These are phyloP conservation scores for Tyto alba DNA, from an alignment of 2,113 vertebrate species.

Conservation along the genomic window DNA sequence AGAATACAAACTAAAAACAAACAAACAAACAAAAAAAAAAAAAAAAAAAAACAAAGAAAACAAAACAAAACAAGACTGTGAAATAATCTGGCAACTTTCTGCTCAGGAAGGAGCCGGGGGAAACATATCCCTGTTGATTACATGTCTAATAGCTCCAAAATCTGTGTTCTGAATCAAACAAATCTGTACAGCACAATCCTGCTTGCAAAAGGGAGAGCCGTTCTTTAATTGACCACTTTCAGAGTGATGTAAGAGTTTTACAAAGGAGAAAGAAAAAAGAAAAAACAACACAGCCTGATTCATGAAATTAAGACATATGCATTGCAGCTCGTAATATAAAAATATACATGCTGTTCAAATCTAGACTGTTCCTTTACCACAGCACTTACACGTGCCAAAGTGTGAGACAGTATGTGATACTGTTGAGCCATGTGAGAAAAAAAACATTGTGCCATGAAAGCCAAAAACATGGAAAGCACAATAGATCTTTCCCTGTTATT, in stretches of 20 bases:
- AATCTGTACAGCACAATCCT: background rate
- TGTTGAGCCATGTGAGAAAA: background rate
- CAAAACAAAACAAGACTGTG: background rate
- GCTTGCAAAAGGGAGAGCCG: conserved; percentile 6
- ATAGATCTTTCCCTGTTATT: background rate
- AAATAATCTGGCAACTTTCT: conserved; percentile 33
- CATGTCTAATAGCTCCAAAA: conserved; percentile 4
- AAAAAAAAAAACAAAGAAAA: background rate
- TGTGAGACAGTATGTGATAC: background rate
- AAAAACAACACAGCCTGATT: background rate
- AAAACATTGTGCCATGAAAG: background rate
- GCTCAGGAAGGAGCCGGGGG: conserved; percentile 19
- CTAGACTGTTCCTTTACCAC: background rate
- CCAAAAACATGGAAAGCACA: background rate
- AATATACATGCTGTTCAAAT: background rate
- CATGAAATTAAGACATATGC: background rate
- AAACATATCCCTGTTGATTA: conserved; percentile 53
- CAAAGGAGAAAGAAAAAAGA: background rate
- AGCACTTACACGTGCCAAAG: background rate
- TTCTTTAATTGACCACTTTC: background rate
- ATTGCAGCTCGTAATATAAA: background rate
- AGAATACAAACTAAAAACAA: background rate
- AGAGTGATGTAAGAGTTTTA: conserved; percentile 13
- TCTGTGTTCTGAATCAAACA: conserved; percentile 10
- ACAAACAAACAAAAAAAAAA: background rate